phyloP scores from a whole-genome alignment of 2,113 vertebrate genomes.

The Canis aureus region DNA sequence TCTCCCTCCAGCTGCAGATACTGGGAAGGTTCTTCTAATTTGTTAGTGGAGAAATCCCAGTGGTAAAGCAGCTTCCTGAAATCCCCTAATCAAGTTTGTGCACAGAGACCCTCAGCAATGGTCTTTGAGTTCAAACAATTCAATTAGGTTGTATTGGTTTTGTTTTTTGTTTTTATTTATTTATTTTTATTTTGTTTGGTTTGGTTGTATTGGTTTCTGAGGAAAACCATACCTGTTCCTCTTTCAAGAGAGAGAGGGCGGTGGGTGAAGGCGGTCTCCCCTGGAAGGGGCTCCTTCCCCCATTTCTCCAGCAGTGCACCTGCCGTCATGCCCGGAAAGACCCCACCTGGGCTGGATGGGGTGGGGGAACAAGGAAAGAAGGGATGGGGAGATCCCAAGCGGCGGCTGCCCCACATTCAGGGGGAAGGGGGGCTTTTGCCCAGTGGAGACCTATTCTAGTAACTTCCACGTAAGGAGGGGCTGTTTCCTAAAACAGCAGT shows the following conservation, averaged over 20 bases:
- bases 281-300: background rate
- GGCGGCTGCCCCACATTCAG: background rate
- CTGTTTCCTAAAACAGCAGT: background rate
- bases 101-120: background rate
- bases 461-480: background rate
- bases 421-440: background rate
- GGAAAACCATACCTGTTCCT: background rate
- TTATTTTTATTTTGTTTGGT: no score
- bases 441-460: background rate
- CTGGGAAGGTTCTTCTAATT: background rate
- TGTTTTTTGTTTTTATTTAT: no score
- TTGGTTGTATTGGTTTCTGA: background rate
- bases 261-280: background rate
- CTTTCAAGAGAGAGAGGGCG: background rate
- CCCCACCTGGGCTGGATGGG: background rate
- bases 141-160: background rate
- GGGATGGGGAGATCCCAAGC: fast-evolving
- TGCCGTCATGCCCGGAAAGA: background rate
- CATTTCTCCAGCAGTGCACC: background rate
- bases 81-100: background rate
- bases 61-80: background rate
- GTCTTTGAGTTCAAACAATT: background rate
- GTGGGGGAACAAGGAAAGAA: no score
- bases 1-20: background rate
- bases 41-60: background rate